These are phyloP conservation scores for Cotesia vestalis DNA, from an alignment of 1,140 invertebrate genomes.

Conservation along the genomic window DNA sequence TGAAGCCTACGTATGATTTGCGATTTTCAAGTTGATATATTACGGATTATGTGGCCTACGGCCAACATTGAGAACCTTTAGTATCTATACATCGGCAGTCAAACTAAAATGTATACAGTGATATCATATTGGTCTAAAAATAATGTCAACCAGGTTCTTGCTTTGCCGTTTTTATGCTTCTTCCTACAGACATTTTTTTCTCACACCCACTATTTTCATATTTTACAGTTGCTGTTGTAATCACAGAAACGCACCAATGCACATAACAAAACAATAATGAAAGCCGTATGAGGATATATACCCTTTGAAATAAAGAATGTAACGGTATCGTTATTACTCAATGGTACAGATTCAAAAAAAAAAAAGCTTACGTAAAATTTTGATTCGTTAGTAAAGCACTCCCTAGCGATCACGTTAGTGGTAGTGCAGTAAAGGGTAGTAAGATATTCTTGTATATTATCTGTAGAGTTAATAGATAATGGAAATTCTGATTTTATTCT, in stretches of 20 bases:
- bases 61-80: not conserved
- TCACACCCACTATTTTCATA: not conserved
- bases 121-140: conserved; percentile 18
- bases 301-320: not conserved
- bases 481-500: too few species aligned
- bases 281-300: not conserved
- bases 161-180: not conserved
- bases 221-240: conserved; percentile 8
- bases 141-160: not conserved
- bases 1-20: conserved; percentile 12
- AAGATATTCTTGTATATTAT: too few species aligned
- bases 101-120: not conserved
- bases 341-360: not conserved
- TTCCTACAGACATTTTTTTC: not conserved
- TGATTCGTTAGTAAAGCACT: too few species aligned
- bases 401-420: too few species aligned
- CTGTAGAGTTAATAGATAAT: too few species aligned
- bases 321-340: not conserved
- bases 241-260: not conserved
- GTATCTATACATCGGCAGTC: conserved; percentile 10
- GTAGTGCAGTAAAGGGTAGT: too few species aligned
- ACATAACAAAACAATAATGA: conserved; percentile 12
- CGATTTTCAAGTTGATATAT: not conserved
- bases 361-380: too few species aligned
- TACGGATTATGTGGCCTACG: conserved; percentile 2